Evolutionary conservation across 2,888 invertebrate species (phyloP).

Genomic region (Tipula lateralis): DNA sequence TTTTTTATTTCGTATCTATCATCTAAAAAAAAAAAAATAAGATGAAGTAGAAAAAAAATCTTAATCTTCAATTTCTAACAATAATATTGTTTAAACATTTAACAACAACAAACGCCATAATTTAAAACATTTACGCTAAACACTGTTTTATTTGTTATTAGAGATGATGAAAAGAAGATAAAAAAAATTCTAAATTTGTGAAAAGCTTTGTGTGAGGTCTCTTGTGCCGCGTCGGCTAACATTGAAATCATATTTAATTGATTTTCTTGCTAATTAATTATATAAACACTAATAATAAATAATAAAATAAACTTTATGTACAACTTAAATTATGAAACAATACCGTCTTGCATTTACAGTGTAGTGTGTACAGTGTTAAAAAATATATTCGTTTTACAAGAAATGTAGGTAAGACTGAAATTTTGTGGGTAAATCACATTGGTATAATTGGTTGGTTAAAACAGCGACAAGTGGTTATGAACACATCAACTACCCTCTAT

Average conservation of each 20-base stretch:
- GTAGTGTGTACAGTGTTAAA: neutral
- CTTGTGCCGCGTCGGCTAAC: neutral
- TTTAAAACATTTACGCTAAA: conserved; percentile 14
- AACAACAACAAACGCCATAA: neutral
- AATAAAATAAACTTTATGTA: neutral
- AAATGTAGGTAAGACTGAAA: neutral
- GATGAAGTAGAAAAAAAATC: neutral
- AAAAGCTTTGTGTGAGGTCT: conserved; percentile 24
- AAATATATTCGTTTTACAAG: neutral
- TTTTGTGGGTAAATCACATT: neutral
- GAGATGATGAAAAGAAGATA: conserved; percentile 12
- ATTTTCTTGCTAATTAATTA: conserved; percentile 24
- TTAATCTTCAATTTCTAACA: conserved; percentile 4
- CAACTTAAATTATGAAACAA: neutral
- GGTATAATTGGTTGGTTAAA: too few species aligned
- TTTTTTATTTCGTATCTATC: conserved; percentile 14
- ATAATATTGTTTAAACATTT: neutral
- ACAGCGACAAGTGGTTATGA: too few species aligned
- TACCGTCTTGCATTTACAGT: neutral
- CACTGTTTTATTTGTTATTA: neutral
- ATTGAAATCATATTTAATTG: conserved; percentile 9
- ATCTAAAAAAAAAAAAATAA: neutral
- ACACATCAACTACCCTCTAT: too few species aligned
- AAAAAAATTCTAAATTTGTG: neutral
- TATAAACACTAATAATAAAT: conserved; percentile 11